Evolutionary conservation across 2,888 invertebrate genomes (phyloP), one percentile per base, ranked within the genome.

Genomic region (Pandemis heparana): DNA sequence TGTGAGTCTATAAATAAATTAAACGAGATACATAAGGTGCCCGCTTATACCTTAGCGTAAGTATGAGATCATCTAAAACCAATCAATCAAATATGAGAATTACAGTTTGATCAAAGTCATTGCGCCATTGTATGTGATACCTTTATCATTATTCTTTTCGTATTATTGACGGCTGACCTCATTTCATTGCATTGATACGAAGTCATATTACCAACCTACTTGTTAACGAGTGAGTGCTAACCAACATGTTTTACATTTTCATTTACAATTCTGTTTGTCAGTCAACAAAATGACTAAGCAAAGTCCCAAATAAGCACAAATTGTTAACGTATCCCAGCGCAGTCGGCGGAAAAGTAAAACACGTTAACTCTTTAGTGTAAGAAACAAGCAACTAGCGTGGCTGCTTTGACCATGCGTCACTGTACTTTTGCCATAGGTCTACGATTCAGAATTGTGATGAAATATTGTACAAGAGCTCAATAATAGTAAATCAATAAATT

Each of bases 301-400:
- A 71, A 71, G 53, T 71, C 66, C 61, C 66, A 51, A 71, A 71
- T 71, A 71, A 71, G 66, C 61, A 71, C 61, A 71, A 71, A 71
- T 67, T 71, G 71, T 71, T 71, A 67, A 67, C 71, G 71, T 71
- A 65, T 32, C 60, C 61, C 43, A 67, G 71, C 71, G 41, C 53
- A 71, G 71, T 71, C 66, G 71, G 61, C 61, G 66, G 60, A 71
- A 71, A 67, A 67, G 66, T 66, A 67, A 67, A 71, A 71, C 71
- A 67, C 67, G 66, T 60, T 61, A 53, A 32, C 66, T 43, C 8
- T 67, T 66, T 56, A 72, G 61, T 72, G 16, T 66, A 72, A 67
- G 66, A 41, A 32, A 18, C 32, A 67, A 72, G 71, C 66, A 46
- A 72, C 16, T 5, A 62, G 71, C 71, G 71, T 39, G 39, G 7